These are phyloP conservation scores for Rhagophthalmus giganteus DNA, from an alignment of 2,888 invertebrate genomes.

Conservation along the genomic window DNA sequence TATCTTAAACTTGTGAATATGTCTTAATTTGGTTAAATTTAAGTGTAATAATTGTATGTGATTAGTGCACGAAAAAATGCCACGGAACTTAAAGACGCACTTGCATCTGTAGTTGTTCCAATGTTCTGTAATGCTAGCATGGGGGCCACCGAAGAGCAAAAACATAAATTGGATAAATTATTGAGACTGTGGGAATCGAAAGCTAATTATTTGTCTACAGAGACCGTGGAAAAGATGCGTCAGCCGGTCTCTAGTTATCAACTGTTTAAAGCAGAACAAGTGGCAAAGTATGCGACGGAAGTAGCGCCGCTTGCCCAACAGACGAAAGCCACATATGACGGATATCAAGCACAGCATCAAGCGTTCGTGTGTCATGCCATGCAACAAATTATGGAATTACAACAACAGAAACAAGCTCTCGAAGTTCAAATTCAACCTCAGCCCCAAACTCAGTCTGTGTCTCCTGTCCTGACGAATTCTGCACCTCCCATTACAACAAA, in stretches of 20 bases:
- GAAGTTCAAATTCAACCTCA: constrained; percentile 58
- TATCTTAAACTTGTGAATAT: not conserved
- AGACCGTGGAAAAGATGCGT: constrained; percentile 83
- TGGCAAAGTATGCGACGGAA: constrained; percentile 75
- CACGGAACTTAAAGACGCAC: constrained; percentile 87
- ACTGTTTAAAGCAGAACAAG: constrained; percentile 83
- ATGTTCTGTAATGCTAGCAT: constrained; percentile 95
- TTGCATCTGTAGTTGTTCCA: constrained; percentile 95
- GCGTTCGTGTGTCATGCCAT: constrained; percentile 91
- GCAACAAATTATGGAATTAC: constrained; percentile 83
- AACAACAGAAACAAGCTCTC: constrained; percentile 74
- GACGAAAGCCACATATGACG: constrained; percentile 83
- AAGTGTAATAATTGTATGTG: constrained; percentile 18
- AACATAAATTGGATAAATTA: constrained; percentile 88
- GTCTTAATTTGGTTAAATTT: constrained; percentile 5
- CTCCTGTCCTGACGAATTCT: constrained; percentile 23
- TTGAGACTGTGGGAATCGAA: constrained; percentile 97
- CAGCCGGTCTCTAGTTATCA: constrained; percentile 87
- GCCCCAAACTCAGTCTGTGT: constrained; percentile 23
- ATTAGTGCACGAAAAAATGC: constrained; percentile 92
- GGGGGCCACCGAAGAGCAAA: constrained; percentile 84
- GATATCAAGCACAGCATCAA: constrained; percentile 82
- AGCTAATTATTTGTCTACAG: constrained; percentile 81
- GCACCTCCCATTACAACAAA: constrained; percentile 30
- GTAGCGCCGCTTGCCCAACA: constrained; percentile 76